phyloP scores from a whole-genome alignment of 1,140 invertebrate genomes.

The Brachionus angularis region DNA sequence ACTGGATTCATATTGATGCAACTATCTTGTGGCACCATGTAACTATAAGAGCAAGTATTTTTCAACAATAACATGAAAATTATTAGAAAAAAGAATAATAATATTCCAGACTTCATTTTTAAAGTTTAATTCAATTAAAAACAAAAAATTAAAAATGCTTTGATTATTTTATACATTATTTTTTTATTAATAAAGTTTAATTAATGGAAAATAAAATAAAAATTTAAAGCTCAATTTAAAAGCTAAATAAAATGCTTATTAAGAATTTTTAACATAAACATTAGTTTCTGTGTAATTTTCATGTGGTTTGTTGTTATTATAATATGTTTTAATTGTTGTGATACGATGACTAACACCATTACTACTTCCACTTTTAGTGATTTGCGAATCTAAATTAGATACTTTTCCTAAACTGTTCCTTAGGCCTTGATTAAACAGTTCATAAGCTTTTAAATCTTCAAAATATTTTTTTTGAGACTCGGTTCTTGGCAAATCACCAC shows the following conservation, averaged over 20 bases:
- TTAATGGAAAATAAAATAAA: no score
- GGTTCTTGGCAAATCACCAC: conserved; percentile 21
- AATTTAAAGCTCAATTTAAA: no score
- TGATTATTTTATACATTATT: no score
- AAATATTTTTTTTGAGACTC: conserved; percentile 19
- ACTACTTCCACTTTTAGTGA: conserved; percentile 6
- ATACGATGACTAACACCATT: conserved; percentile 31
- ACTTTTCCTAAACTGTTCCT: no score
- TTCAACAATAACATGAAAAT: neutral
- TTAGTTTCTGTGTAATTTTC: neutral
- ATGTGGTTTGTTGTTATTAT: conserved; percentile 11
- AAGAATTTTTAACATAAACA: conserved; percentile 7
- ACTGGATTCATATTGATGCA: conserved; percentile 19
- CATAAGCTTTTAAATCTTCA: conserved; percentile 30
- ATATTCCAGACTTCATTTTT: no score
- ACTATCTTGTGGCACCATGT: conserved; percentile 33
- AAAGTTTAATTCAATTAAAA: no score
- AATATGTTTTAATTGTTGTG: conserved; percentile 25
- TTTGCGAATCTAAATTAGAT: no score
- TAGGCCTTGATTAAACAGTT: conserved; percentile 16
- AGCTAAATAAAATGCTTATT: no score
- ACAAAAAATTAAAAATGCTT: no score
- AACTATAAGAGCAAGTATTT: neutral
- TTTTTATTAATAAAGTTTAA: no score
- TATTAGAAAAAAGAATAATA: no score